Percentiles rank a stretch among this genome's conserved stretches.
phyloP scores from a whole-genome alignment of 2,797 vertebrate species.

The Huso huso region DNA sequence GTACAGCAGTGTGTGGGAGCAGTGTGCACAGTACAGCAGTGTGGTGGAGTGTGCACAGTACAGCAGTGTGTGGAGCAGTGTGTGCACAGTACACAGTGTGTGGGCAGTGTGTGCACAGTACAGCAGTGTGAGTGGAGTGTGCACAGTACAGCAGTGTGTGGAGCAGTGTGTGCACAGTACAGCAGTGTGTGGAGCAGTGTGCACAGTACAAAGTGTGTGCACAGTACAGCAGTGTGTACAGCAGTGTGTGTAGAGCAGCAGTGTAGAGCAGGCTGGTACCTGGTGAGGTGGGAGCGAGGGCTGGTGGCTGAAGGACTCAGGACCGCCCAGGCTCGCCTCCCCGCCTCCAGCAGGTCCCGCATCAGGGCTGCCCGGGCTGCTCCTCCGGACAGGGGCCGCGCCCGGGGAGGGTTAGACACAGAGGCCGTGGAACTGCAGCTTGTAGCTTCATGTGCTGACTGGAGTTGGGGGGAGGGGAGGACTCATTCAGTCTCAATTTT shows the following conservation, averaged over 20 bases:
- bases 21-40: too few species aligned
- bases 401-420: conserved; percentile 75
- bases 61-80: too few species aligned
- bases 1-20: too few species aligned
- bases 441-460: conserved; percentile 91
- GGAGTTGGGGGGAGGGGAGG: conserved; percentile 53
- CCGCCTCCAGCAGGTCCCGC: conserved; percentile 78
- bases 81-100: too few species aligned
- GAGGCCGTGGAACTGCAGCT: conserved; percentile 89
- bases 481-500: too few species aligned
- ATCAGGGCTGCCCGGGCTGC: conserved; percentile 85
- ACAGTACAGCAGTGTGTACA: too few species aligned
- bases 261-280: conserved; percentile 45
- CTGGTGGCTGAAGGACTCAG: conserved; percentile 92
- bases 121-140: too few species aligned
- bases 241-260: neutral
- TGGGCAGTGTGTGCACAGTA: too few species aligned
- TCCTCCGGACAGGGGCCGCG: conserved; percentile 75
- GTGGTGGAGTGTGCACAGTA: too few species aligned
- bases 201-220: too few species aligned
- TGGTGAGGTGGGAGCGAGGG: conserved; percentile 83
- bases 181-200: too few species aligned
- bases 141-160: neutral
- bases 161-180: neutral
- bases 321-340: conserved; percentile 71